Evolutionary conservation across 2,797 vertebrate genomes (phyloP), one percentile per base, ranked within the genome.

Genomic region (Kryptopterus vitreolus): DNA sequence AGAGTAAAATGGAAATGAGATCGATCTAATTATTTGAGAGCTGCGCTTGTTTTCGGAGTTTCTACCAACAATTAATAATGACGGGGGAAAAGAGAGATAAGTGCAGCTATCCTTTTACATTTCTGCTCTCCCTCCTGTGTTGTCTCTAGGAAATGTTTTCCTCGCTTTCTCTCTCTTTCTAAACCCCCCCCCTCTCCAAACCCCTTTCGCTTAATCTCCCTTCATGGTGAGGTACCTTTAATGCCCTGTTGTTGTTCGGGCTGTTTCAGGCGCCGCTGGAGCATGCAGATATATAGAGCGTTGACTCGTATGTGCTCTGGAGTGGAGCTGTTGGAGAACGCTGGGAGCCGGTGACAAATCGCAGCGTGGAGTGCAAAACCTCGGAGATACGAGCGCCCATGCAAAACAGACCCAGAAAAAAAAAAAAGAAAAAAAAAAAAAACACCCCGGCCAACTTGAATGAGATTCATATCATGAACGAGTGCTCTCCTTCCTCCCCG

Each of bases 361-460:
- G 87, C 90, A 86, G 90, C 88, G 82, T 89, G 87, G 88, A 88
- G 91, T 82, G 87, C 89, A 86, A 88, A 84, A 84, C 86, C 88
- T 81, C 85, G 86, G 26, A 82, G 85, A 87, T 89, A 89, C 87
- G 88, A 88, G 90, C 90, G 90, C 87, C 91, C 91, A 92, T 91
- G 91, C 92, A 92, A 91, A 93, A 91, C 91, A 88, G 88, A n/a
- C n/a, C 83, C 87, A 85, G n/a, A n/a, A n/a, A n/a, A n/a, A n/a
- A n/a, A n/a, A n/a, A n/a, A n/a, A n/a, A n/a, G n/a, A n/a, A n/a
- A n/a, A n/a, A n/a, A n/a, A n/a, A n/a, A n/a, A n/a, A n/a, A n/a
- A n/a, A n/a, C n/a, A 81, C 84, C 87, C 79, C 10, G 87, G 75
- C 85, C 86, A 90, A 89, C 89, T 89, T 90, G 91, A 91, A 92